phyloP scores from a whole-genome alignment of 1,140 invertebrate genomes.

The Drosophila azteca region DNA sequence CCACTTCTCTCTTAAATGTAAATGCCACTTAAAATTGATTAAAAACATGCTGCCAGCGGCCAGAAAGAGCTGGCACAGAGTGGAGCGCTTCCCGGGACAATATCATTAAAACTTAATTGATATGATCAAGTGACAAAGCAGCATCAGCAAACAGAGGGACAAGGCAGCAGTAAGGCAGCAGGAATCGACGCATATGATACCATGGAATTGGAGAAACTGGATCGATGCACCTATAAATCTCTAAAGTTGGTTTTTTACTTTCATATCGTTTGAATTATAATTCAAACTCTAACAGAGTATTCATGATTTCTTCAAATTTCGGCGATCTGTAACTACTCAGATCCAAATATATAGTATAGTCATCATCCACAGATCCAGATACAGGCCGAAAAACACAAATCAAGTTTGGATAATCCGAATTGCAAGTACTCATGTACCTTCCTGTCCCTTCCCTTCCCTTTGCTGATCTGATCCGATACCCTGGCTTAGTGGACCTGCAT shows the following conservation, averaged over 20 bases:
- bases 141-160: slow-evolving; percentile 12
- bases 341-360: too few species aligned
- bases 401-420: too few species aligned
- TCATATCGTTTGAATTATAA: too few species aligned
- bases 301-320: too few species aligned
- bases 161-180: neutral
- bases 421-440: too few species aligned
- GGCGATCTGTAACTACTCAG: too few species aligned
- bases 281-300: too few species aligned
- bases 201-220: too few species aligned
- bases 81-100: slow-evolving; percentile 42
- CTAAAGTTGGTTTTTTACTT: too few species aligned
- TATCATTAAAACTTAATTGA: slow-evolving; percentile 82
- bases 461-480: neutral
- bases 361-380: too few species aligned
- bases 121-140: slow-evolving; percentile 79
- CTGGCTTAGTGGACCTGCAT: neutral
- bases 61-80: slow-evolving; percentile 2
- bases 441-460: too few species aligned
- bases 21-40: slow-evolving; percentile 81
- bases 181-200: slow-evolving; percentile 2
- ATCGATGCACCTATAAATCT: too few species aligned
- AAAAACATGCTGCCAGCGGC: slow-evolving; percentile 68
- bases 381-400: neutral
- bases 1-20: slow-evolving; percentile 47